Percentiles rank a stretch among this genome's conserved stretches.
Evolutionary conservation across 2,888 invertebrate genomes (phyloP).

Genomic region (Anarsia innoxiella): DNA sequence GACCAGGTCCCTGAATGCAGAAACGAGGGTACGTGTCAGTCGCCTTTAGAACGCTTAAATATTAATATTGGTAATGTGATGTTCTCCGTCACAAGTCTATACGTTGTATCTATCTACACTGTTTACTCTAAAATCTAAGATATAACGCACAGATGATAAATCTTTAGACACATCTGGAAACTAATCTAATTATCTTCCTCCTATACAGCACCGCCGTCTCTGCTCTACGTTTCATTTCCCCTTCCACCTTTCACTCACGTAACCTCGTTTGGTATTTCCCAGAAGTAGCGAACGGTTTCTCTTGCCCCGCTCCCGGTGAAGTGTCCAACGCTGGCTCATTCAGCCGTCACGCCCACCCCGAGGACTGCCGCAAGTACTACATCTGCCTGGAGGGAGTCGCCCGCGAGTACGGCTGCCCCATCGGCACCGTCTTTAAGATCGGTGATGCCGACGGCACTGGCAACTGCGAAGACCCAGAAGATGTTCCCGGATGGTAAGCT

Average conservation of each 20-base stretch:
- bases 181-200: slow-evolving; percentile 28
- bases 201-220: slow-evolving; percentile 30
- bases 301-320: slow-evolving; percentile 89
- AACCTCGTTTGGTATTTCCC: slow-evolving; percentile 53
- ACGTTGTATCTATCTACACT: too few species aligned
- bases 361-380: slow-evolving; percentile 96
- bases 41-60: too few species aligned
- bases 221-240: slow-evolving; percentile 38
- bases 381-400: slow-evolving; percentile 94
- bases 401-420: slow-evolving; percentile 95
- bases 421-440: slow-evolving; percentile 96
- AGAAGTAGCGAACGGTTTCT: slow-evolving; percentile 94
- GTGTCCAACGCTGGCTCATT: slow-evolving; percentile 89
- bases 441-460: slow-evolving; percentile 92
- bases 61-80: too few species aligned
- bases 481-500: slow-evolving; percentile 95
- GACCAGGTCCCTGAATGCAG: slow-evolving; percentile 95
- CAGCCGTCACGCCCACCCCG: slow-evolving; percentile 95
- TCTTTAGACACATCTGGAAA: slow-evolving; percentile 24
- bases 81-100: too few species aligned
- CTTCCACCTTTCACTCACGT: slow-evolving; percentile 47
- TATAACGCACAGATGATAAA: too few species aligned
- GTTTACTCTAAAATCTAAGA: too few species aligned
- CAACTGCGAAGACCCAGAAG: slow-evolving; percentile 96
- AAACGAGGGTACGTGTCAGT: slow-evolving; percentile 81